These are phyloP conservation scores for Bagarius yarrelli DNA, from an alignment of 2,113 vertebrate species.

Conservation along the genomic window DNA sequence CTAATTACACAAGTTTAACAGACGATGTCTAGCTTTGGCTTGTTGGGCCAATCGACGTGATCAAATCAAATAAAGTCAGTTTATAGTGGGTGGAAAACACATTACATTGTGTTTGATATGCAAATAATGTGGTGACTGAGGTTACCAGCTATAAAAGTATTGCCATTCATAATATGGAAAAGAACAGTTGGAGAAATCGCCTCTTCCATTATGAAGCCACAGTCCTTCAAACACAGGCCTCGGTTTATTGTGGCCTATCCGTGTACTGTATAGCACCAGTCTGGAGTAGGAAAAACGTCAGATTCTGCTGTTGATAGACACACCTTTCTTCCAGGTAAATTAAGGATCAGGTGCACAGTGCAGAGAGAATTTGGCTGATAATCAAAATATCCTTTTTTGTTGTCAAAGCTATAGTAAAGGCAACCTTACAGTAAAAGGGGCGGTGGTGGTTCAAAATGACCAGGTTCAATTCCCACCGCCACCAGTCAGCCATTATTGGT, in stretches of 20 bases:
- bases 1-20: background rate
- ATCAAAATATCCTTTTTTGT: background rate
- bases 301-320: background rate
- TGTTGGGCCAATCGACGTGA: background rate
- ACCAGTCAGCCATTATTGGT: no score
- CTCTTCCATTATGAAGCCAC: background rate
- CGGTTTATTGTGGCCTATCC: background rate
- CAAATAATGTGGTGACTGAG: constrained; percentile 30
- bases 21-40: no score
- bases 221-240: background rate
- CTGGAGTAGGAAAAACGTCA: background rate
- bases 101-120: constrained; percentile 17
- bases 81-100: constrained; percentile 11
- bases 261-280: background rate
- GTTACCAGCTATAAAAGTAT: constrained; percentile 5
- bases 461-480: no score
- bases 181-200: constrained; percentile 1
- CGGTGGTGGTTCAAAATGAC: no score
- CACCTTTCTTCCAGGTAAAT: background rate
- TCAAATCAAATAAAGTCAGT: constrained; percentile 1
- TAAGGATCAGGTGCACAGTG: background rate
- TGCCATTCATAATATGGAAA: constrained; percentile 30
- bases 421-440: no score
- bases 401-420: background rate
- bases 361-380: background rate